Evolutionary conservation across 1,140 invertebrate species (phyloP).

Genomic region (Lordiphosa clarofinis): DNA sequence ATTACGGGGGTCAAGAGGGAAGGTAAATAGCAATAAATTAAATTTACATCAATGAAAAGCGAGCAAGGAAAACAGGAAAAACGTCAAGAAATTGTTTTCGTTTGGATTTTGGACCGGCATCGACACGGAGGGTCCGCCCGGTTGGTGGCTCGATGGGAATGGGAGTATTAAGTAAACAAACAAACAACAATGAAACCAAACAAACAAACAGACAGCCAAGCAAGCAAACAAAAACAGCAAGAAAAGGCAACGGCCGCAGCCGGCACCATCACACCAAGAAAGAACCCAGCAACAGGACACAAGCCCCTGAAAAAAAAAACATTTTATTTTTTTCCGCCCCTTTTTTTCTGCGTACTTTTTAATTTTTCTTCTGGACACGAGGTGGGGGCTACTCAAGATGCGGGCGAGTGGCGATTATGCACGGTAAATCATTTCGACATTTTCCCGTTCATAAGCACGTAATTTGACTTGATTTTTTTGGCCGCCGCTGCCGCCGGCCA

Average conservation of each 20-base stretch:
- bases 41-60: constrained; percentile 64
- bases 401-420: constrained; percentile 62
- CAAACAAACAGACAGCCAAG: constrained; percentile 52
- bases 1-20: constrained; percentile 51
- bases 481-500: constrained; percentile 23
- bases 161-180: constrained; percentile 51
- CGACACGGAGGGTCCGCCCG: background rate
- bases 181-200: constrained; percentile 63
- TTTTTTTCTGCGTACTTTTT: constrained; percentile 15
- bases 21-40: constrained; percentile 69
- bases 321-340: constrained; percentile 55
- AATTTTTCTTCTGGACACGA: constrained; percentile 10
- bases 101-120: constrained; percentile 24
- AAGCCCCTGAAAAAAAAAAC: constrained; percentile 51
- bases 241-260: constrained; percentile 14
- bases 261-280: background rate
- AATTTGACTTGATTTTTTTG: constrained; percentile 74
- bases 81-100: constrained; percentile 57
- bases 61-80: constrained; percentile 5
- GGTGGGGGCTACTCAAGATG: constrained; percentile 29
- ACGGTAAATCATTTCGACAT: constrained; percentile 79
- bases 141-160: background rate
- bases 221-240: constrained; percentile 34
- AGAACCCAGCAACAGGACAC: constrained; percentile 9
- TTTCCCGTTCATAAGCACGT: constrained; percentile 78